These are phyloP conservation scores for Macrotrachela quadricornifera DNA, from an alignment of 1,140 invertebrate genomes.

Conservation along the genomic window DNA sequence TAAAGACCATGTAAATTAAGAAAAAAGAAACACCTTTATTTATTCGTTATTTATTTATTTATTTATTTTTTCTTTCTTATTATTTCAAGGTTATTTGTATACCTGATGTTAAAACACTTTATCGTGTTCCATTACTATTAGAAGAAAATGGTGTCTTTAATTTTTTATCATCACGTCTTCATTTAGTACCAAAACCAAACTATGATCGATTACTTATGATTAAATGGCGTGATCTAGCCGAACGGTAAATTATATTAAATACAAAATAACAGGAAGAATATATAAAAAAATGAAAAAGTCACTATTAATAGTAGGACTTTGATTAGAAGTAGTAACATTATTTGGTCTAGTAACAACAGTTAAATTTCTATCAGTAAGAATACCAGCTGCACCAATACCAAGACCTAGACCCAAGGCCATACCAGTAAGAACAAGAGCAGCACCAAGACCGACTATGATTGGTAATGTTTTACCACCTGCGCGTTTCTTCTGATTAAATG, in stretches of 20 bases:
- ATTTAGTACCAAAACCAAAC: slow-evolving; percentile 33
- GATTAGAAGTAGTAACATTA: too few relatives aligned
- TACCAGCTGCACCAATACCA: too few relatives aligned
- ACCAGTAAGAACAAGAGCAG: too few relatives aligned
- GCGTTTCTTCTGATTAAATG: too few relatives aligned
- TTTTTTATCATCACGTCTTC: slow-evolving; percentile 55
- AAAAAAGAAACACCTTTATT: slow-evolving; percentile 1
- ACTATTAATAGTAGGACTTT: too few relatives aligned
- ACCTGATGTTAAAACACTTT: slow-evolving; percentile 77
- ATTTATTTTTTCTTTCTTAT: slow-evolving; percentile 12
- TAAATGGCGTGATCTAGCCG: slow-evolving; percentile 69
- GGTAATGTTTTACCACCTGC: too few relatives aligned
- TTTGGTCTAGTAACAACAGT: too few relatives aligned
- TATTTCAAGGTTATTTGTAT: slow-evolving; percentile 70
- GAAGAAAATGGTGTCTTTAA: slow-evolving; percentile 68
- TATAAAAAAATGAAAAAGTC: too few relatives aligned
- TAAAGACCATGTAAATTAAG: slow-evolving; percentile 48
- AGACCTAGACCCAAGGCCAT: too few relatives aligned
- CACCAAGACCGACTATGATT: too few relatives aligned
- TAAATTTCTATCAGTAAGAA: too few relatives aligned
- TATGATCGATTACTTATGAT: slow-evolving; percentile 51
- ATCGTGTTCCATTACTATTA: slow-evolving; percentile 79
- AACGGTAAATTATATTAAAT: slow-evolving; percentile 33
- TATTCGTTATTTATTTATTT: slow-evolving; percentile 7
- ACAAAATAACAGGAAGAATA: neutral